Evolutionary conservation across 53 echinoderm and acorn worm species (phyloP), one percentile per base, ranked within the genome.

Genomic region (Apostichopus leukothele): DNA sequence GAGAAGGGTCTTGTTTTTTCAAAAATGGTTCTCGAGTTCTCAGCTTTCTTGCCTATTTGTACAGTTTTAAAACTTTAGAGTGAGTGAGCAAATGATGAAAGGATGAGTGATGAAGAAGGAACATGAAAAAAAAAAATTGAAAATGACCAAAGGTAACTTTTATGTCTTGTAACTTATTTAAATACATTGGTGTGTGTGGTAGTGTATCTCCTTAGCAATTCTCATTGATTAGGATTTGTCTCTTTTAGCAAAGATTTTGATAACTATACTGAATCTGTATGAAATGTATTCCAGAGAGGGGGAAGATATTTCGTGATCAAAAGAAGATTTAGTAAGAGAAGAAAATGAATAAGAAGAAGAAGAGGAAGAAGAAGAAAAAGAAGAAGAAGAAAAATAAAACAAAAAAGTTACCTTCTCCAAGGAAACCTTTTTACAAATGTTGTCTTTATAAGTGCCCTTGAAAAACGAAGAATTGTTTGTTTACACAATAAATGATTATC

Each of bases 1-100:
- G 9, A 16, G 18, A 68, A 68, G 71, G 18, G 71, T 68, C 71
- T 68, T 57, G 57, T 57, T 57, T 16, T 68, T 68, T 18, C 27
- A 27, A 68, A 14, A n/a, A 68, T 68, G 3, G 54, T 80, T 80
- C 55, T 80, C 23, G 54, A 80, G 59, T 86, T 86, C 86, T 86
- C 86, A 86, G 86, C 86, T 67, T 66, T 86, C 86, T 86, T 86
- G 86, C 86, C 86, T 86, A 60, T 86, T 86, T 86, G 86, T 86
- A 86, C 86, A 86, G 86, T 86, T 86, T 86, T 86, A 68, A 27
- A 86, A 66, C 66, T 67, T 86, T 86, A 67, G 68, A 67, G 67
- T 67, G 86, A 67, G 86, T 67, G 86, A 68, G 86, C 5, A 60
- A 60, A 61, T 26, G 68, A 86, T 50, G 51, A 39, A 16, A 27